Evolutionary conservation across 1,140 invertebrate species (phyloP).

Genomic region (Agraylea sexmaculata): DNA sequence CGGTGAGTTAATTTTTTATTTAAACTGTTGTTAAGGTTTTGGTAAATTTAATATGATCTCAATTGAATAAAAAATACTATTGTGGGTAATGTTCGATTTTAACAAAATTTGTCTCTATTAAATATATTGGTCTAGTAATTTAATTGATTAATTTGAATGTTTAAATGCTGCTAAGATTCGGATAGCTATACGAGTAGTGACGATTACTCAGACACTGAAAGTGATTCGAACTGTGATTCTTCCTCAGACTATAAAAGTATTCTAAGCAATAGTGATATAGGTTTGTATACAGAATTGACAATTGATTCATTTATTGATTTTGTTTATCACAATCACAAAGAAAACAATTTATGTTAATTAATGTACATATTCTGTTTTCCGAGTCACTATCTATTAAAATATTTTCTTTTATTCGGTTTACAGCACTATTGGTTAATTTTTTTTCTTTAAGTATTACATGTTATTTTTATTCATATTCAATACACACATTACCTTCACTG

Average conservation of each 20-base stretch:
- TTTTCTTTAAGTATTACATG: no score
- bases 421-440: no score
- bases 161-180: slow-evolving; percentile 9
- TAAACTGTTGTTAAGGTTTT: neutral
- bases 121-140: no score
- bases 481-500: no score
- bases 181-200: slow-evolving; percentile 6
- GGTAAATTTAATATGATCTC: slow-evolving; percentile 9
- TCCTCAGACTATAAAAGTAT: slow-evolving; percentile 5
- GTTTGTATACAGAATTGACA: slow-evolving; percentile 6
- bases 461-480: no score
- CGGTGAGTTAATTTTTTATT: slow-evolving; percentile 28
- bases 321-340: no score
- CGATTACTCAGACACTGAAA: slow-evolving; percentile 23
- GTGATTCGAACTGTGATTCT: slow-evolving; percentile 23
- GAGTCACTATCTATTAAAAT: no score
- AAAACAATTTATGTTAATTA: no score
- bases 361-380: no score
- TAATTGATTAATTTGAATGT: neutral
- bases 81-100: neutral
- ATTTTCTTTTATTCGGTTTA: no score
- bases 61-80: slow-evolving; percentile 12
- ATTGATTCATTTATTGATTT: slow-evolving; percentile 5
- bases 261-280: slow-evolving; percentile 2
- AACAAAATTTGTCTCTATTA: slow-evolving; percentile 3